Evolutionary conservation across 2,113 vertebrate genomes (phyloP).

Genomic region (Corythoichthys intestinalis): DNA sequence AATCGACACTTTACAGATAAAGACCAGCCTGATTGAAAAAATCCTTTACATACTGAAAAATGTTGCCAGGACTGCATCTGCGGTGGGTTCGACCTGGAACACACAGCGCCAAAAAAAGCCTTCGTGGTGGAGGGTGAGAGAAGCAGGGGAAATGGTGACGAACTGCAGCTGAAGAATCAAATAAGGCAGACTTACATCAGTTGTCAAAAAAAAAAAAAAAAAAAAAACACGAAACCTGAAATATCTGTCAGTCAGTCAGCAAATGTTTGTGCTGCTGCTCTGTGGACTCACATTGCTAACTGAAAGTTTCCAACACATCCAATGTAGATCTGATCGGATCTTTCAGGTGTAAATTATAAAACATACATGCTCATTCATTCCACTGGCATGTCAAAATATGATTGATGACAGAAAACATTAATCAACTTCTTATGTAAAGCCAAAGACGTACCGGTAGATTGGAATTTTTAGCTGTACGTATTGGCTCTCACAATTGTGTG

Average conservation of each 20-base stretch:
- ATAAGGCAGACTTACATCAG: slow-evolving; percentile 19
- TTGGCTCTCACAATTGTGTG: slow-evolving; percentile 34
- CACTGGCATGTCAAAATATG: slow-evolving; percentile 61
- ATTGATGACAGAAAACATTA: slow-evolving; percentile 64
- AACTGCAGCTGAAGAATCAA: slow-evolving; percentile 25
- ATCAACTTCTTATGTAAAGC: slow-evolving; percentile 50
- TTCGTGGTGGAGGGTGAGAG: slow-evolving; percentile 80
- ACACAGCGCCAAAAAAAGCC: slow-evolving; percentile 85
- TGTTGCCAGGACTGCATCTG: slow-evolving; percentile 74
- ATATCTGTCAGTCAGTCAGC: slow-evolving; percentile 33
- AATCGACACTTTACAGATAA: not conserved
- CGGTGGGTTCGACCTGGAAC: slow-evolving; percentile 73
- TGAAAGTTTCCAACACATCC: slow-evolving; percentile 27
- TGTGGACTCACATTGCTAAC: slow-evolving; percentile 5
- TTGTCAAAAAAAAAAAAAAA: slow-evolving; percentile 13
- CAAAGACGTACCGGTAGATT: slow-evolving; percentile 31
- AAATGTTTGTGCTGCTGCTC: slow-evolving; percentile 12
- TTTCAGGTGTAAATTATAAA: slow-evolving; percentile 45
- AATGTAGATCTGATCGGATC: slow-evolving; percentile 62
- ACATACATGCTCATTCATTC: slow-evolving; percentile 44
- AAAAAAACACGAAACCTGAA: slow-evolving; percentile 13
- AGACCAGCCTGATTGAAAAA: not conserved
- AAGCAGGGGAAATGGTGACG: slow-evolving; percentile 16
- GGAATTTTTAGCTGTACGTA: not conserved
- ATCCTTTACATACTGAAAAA: slow-evolving; percentile 79